These are phyloP conservation scores for Rhodeus uyekii DNA, from an alignment of 2,797 vertebrate genomes.

Conservation along the genomic window DNA sequence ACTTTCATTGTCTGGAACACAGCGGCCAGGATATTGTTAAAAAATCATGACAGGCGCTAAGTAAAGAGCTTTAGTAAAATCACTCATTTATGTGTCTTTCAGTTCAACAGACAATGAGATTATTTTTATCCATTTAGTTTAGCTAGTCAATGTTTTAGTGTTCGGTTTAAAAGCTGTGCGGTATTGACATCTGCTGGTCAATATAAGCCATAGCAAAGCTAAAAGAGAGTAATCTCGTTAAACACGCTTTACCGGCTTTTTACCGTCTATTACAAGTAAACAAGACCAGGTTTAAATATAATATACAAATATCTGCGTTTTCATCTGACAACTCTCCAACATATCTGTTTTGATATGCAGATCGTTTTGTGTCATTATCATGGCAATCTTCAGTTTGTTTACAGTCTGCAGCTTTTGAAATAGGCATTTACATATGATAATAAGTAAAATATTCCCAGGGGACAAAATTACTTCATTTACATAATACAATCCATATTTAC, in stretches of 20 bases:
- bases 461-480: background rate
- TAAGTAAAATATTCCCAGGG: background rate
- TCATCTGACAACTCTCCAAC: background rate
- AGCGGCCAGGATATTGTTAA: background rate
- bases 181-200: slow-evolving; percentile 42
- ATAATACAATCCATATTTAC: background rate
- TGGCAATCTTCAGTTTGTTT: background rate
- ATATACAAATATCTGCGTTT: background rate
- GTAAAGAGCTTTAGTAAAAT: background rate
- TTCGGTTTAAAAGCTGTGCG: background rate
- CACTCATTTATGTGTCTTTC: too few species aligned
- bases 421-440: background rate
- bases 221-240: background rate
- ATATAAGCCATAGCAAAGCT: background rate
- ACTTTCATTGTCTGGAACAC: background rate
- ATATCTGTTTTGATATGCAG: background rate
- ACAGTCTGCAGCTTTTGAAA: background rate
- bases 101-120: background rate
- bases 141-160: background rate
- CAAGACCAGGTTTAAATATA: background rate
- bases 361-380: background rate
- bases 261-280: background rate
- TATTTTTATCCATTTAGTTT: background rate
- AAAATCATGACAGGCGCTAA: background rate
- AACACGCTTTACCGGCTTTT: background rate